Evolutionary conservation across 1,140 invertebrate species (phyloP).

Genomic region (Drosophila leontia): DNA sequence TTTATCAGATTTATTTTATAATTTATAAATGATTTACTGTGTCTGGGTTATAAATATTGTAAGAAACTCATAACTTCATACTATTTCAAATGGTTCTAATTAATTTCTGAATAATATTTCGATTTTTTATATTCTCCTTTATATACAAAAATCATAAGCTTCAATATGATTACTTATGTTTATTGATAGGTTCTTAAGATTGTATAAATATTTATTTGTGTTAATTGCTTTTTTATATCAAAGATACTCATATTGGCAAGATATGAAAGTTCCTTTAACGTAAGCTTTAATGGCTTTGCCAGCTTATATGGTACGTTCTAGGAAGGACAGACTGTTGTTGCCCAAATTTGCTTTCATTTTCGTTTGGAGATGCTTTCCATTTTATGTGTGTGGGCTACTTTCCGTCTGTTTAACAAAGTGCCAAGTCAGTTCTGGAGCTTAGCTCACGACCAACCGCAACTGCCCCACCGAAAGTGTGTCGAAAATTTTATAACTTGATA

Average conservation of each 20-base stretch:
- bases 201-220: too few relatives aligned
- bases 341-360: slow-evolving; percentile 51
- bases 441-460: slow-evolving; percentile 33
- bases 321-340: slow-evolving; percentile 1
- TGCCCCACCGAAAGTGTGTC: slow-evolving; percentile 20
- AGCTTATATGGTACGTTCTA: neutral
- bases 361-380: slow-evolving; percentile 27
- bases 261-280: too few relatives aligned
- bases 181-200: too few relatives aligned
- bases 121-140: neutral
- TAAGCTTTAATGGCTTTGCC: neutral
- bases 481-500: slow-evolving; percentile 48
- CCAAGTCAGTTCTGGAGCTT: slow-evolving; percentile 55
- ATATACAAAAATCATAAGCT: neutral
- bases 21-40: neutral
- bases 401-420: slow-evolving; percentile 31
- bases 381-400: slow-evolving; percentile 29
- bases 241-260: too few relatives aligned
- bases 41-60: too few relatives aligned
- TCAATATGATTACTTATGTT: neutral
- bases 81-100: neutral
- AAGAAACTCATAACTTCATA: neutral
- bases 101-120: too few relatives aligned
- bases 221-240: too few relatives aligned
- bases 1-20: neutral